These are phyloP conservation scores for Pseudachorutes palmiensis DNA, from an alignment of 1,140 invertebrate genomes.

Conservation along the genomic window DNA sequence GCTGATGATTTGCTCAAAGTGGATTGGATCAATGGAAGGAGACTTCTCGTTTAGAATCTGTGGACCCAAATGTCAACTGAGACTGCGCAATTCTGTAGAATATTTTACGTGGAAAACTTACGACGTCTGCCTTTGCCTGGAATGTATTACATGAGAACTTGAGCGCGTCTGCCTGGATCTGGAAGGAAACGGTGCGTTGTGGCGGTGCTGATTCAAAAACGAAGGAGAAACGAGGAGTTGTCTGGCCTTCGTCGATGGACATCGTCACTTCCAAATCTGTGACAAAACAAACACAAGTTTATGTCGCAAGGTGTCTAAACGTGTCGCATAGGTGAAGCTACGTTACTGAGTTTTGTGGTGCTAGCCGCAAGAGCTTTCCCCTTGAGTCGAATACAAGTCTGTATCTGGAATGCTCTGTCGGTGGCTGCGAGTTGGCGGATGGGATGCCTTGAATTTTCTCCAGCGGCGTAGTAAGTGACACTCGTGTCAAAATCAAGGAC, in stretches of 20 bases:
- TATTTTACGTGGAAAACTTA: neutral
- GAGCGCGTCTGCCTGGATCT: neutral
- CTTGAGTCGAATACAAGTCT: neutral
- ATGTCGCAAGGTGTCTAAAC: neutral
- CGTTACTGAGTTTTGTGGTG: neutral
- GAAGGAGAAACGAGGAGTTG: neutral
- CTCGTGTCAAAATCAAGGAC: conserved; percentile 24
- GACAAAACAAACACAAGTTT: neutral
- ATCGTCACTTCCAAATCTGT: neutral
- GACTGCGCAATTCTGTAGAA: neutral
- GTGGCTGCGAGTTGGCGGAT: neutral
- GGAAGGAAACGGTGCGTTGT: neutral
- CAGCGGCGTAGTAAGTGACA: conserved; percentile 5
- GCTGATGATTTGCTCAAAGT: neutral
- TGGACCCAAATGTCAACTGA: neutral
- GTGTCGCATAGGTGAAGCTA: neutral
- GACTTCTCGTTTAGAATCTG: neutral
- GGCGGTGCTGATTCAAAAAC: neutral
- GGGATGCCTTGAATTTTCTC: neutral
- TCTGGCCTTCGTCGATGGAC: neutral
- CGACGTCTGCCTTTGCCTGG: neutral
- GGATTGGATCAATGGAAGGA: neutral
- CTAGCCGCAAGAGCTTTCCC: neutral
- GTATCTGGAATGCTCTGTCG: neutral
- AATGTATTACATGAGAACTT: neutral